These are phyloP conservation scores for Agrilus planipennis DNA, from an alignment of 1,140 invertebrate species.

Conservation along the genomic window DNA sequence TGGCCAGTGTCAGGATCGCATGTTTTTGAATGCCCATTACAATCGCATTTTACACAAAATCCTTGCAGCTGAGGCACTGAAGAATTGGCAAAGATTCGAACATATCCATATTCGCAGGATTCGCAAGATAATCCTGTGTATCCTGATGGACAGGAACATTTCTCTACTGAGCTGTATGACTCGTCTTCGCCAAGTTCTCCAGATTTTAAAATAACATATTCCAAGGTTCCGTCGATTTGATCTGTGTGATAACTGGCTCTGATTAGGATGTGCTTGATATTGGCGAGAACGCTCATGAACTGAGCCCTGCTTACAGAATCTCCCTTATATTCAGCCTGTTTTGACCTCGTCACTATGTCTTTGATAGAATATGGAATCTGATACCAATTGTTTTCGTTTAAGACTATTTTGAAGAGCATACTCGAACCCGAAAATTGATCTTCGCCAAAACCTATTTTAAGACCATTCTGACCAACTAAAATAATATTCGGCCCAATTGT, in stretches of 20 bases:
- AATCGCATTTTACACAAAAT: slow-evolving; percentile 77
- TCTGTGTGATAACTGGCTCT: slow-evolving; percentile 88
- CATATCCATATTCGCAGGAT: slow-evolving; percentile 72
- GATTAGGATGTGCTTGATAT: slow-evolving; percentile 70
- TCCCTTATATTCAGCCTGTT: slow-evolving; percentile 46
- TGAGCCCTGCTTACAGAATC: slow-evolving; percentile 57
- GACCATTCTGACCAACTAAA: slow-evolving; percentile 61
- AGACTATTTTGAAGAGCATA: slow-evolving; percentile 45
- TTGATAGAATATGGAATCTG: slow-evolving; percentile 47
- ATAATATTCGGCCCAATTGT: slow-evolving; percentile 78
- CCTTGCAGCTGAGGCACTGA: slow-evolving; percentile 35
- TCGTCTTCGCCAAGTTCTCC: slow-evolving; percentile 15
- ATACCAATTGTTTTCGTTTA: slow-evolving; percentile 65
- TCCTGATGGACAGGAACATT: slow-evolving; percentile 52
- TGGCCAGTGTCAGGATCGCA: slow-evolving; percentile 69
- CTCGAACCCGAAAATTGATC: slow-evolving; percentile 34
- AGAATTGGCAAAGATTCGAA: slow-evolving; percentile 53
- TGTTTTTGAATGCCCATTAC: slow-evolving; percentile 73
- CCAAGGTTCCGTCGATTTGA: slow-evolving; percentile 70
- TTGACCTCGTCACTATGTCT: slow-evolving; percentile 44
- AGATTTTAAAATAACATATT: slow-evolving; percentile 17
- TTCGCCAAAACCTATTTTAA: slow-evolving; percentile 60
- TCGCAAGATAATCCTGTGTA: slow-evolving; percentile 76
- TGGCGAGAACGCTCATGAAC: slow-evolving; percentile 72
- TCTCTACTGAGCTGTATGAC: slow-evolving; percentile 40